A percentile compares a stretch with the other conserved stretches of the same genome.
These are phyloP conservation scores for Antheraea assamensis DNA, from an alignment of 2,888 invertebrate species.

Conservation along the genomic window DNA sequence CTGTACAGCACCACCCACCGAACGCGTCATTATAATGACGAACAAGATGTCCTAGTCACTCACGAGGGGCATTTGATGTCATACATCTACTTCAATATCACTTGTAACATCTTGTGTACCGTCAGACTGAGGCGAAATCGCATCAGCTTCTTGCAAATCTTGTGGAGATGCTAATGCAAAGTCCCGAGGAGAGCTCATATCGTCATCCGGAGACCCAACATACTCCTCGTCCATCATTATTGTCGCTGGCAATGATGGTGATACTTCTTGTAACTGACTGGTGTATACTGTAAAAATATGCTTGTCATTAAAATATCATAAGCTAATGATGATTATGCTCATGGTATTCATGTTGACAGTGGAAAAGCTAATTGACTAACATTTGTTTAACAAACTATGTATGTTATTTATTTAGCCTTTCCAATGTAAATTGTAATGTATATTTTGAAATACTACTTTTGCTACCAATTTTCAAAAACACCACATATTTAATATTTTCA, in stretches of 20 bases:
- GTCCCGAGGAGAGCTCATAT: conserved; percentile 66
- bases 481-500: too few relatives aligned
- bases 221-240: conserved; percentile 79
- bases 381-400: too few relatives aligned
- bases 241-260: conserved; percentile 75
- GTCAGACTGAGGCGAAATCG: conserved; percentile 55
- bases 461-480: too few relatives aligned
- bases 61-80: conserved; percentile 60
- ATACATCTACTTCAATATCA: conserved; percentile 76
- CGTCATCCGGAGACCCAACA: conserved; percentile 61
- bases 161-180: conserved; percentile 38
- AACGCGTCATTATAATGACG: conserved; percentile 32
- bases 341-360: too few relatives aligned
- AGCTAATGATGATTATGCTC: too few relatives aligned
- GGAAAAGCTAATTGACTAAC: too few relatives aligned
- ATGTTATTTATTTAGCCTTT: too few relatives aligned
- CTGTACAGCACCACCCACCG: conserved; percentile 30
- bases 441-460: too few relatives aligned
- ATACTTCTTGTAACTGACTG: conserved; percentile 74
- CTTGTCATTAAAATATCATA: not conserved
- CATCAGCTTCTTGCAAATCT: conserved; percentile 32
- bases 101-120: conserved; percentile 59
- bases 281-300: conserved; percentile 59
- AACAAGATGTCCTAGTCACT: conserved; percentile 52
- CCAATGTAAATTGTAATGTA: too few relatives aligned